Base-by-base conservation (phyloP, 2,888 invertebrate genomes). In the Holacanthella duospinosa region DNA sequence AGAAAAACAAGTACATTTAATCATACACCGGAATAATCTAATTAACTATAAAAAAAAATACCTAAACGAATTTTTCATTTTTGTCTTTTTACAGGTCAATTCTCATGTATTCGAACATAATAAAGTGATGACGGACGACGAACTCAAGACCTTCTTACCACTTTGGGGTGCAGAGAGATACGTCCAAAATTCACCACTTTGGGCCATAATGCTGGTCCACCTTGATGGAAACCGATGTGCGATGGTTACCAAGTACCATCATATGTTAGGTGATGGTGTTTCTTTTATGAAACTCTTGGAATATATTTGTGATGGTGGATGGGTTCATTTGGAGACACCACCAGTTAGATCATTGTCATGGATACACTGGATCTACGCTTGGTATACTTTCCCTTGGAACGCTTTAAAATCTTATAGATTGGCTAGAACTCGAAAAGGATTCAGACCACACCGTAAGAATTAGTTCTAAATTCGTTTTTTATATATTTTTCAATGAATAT, bases 321-420 rank as follows among this genome's bases (percentile, higher is more conserved):
- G 70, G 70, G 66, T 62, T 19, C 66, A 68, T 58, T 59, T 72
- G 16, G 59, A 68, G 54, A 67, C 66, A 28, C 62, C 69, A 29
- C 55, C 29, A 24, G 65, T 65, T 1, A 65, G 59, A 29, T 63
- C 68, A 16, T 68, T 69, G 36, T 64, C 63, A 29, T 60, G 63
- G 55, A 66, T 68, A 19, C 72, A 72, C 59, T 72, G 69, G 70
- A 63, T 64, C 26, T 72, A 71, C 28, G 72, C 72, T 1, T 72
- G 72, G 72, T 72, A 68, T 54, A 69, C 59, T 55, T 72, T 72
- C 55, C 72, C 72, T 12, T 72, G 69, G 70, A 68, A 67, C 53
- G 68, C 72, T 19, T 55, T 70, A n/a, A 71, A 70, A 62, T 66
- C 70, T 6, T 72, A 66, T 26, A 62, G 70, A 64, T 64, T 71